Percentiles rank a stretch among this genome's conserved stretches.
These are phyloP conservation scores for Drosophila nigritarsus DNA, from an alignment of 2,888 invertebrate species.

Conservation along the genomic window DNA sequence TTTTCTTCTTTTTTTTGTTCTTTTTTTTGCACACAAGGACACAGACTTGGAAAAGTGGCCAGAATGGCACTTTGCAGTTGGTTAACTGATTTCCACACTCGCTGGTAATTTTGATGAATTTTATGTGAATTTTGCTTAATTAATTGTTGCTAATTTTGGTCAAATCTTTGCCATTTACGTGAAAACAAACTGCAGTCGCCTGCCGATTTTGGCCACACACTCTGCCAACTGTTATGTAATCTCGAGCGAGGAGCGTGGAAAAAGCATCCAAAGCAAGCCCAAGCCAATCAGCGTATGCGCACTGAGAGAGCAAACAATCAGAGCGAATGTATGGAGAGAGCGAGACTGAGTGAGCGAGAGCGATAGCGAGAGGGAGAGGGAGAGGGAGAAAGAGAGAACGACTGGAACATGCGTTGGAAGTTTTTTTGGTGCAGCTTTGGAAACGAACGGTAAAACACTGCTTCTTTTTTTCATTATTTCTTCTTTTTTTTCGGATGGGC, in stretches of 20 bases:
- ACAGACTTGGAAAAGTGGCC: slow-evolving; percentile 45
- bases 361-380: slow-evolving; percentile 6
- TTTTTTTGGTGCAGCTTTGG: slow-evolving; percentile 48
- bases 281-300: slow-evolving; percentile 58
- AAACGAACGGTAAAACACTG: slow-evolving; percentile 35
- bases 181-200: slow-evolving; percentile 62
- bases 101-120: slow-evolving; percentile 25
- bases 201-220: slow-evolving; percentile 69
- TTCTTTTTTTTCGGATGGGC: slow-evolving; percentile 23
- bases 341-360: slow-evolving; percentile 3
- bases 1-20: slow-evolving; percentile 6
- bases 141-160: slow-evolving; percentile 41
- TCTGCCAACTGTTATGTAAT: slow-evolving; percentile 83
- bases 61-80: slow-evolving; percentile 13
- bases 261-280: slow-evolving; percentile 61
- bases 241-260: slow-evolving; percentile 62
- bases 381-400: neutral
- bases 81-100: slow-evolving; percentile 11
- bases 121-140: slow-evolving; percentile 42
- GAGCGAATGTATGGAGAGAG: slow-evolving; percentile 20
- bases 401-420: slow-evolving; percentile 55
- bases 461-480: neutral
- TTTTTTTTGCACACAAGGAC: slow-evolving; percentile 51
- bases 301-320: slow-evolving; percentile 19
- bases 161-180: slow-evolving; percentile 54